These are phyloP conservation scores for Chascanopsetta lugubris DNA, from an alignment of 2,113 vertebrate species.

Conservation along the genomic window DNA sequence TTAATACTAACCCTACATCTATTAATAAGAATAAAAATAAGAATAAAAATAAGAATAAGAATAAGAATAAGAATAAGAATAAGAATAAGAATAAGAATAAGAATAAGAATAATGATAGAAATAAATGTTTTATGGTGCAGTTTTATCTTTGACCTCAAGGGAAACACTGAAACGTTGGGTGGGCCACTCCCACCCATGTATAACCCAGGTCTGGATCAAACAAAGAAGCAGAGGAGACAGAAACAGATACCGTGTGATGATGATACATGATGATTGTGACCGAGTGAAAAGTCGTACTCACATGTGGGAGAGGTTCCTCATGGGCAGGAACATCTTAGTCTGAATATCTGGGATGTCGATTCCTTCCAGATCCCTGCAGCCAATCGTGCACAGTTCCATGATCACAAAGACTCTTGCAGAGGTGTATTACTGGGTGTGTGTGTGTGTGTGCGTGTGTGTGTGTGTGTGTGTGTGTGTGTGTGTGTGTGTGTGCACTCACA, in stretches of 20 bases:
- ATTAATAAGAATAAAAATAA: too few relatives aligned
- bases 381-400: conserved; percentile 35
- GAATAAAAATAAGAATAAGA: too few relatives aligned
- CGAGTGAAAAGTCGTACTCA: conserved; percentile 54
- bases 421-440: too few relatives aligned
- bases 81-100: too few relatives aligned
- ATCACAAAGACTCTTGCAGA: background rate
- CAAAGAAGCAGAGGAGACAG: background rate
- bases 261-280: background rate
- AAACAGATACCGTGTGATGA: too few relatives aligned
- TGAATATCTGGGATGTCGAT: conserved; percentile 84
- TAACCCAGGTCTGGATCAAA: background rate
- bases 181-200: too few relatives aligned
- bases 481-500: conserved; percentile 74
- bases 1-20: too few relatives aligned
- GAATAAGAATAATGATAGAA: too few relatives aligned
- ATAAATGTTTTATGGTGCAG: too few relatives aligned
- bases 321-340: conserved; percentile 81
- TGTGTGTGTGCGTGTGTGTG: background rate
- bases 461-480: background rate
- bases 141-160: too few relatives aligned
- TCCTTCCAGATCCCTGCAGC: conserved; percentile 81
- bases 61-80: background rate
- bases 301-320: conserved; percentile 85
- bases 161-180: too few relatives aligned